These are phyloP conservation scores for Danio kyathit DNA, from an alignment of 2,797 vertebrate genomes.

Conservation along the genomic window DNA sequence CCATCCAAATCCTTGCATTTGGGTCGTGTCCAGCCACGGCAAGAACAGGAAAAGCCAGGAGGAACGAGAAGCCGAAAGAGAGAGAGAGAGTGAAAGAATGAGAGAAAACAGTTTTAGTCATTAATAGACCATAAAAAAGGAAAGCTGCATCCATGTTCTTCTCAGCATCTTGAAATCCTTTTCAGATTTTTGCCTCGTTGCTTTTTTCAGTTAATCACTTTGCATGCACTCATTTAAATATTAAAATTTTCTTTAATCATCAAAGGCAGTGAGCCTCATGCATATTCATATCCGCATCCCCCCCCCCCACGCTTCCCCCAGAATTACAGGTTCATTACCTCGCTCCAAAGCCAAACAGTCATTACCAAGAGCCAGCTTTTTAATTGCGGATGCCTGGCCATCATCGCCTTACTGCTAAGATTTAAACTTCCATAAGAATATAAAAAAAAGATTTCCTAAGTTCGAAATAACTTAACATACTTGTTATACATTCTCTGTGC, in stretches of 20 bases:
- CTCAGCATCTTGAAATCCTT: slow-evolving; percentile 79
- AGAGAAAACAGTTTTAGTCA: slow-evolving; percentile 61
- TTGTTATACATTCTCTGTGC: slow-evolving; percentile 81
- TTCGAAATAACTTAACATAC: slow-evolving; percentile 87
- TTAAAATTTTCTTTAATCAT: slow-evolving; percentile 99
- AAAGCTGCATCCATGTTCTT: slow-evolving; percentile 72
- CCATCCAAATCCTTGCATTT: slow-evolving; percentile 67
- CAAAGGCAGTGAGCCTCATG: slow-evolving; percentile 99
- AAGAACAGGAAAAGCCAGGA: slow-evolving; percentile 45
- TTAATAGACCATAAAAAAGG: slow-evolving; percentile 73
- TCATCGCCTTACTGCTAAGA: slow-evolving; percentile 68
- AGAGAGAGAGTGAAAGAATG: slow-evolving; percentile 47
- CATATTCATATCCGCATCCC: slow-evolving; percentile 95
- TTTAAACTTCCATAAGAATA: slow-evolving; percentile 71
- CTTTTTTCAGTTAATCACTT: slow-evolving; percentile 95
- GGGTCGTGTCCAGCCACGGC: slow-evolving; percentile 67
- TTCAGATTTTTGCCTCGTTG: slow-evolving; percentile 76
- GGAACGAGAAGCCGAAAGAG: slow-evolving; percentile 35
- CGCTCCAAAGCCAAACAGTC: slow-evolving; percentile 94
- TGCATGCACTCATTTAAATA: slow-evolving; percentile 99
- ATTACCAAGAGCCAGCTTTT: slow-evolving; percentile 83
- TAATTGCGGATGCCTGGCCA: slow-evolving; percentile 77
- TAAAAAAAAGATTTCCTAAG: slow-evolving; percentile 76
- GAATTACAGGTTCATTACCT: slow-evolving; percentile 99
- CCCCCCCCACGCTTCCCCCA: slow-evolving; percentile 75